Conservation (phyloP, 2,113 vertebrate genomes). For the Tragulus kanchil region DNA sequence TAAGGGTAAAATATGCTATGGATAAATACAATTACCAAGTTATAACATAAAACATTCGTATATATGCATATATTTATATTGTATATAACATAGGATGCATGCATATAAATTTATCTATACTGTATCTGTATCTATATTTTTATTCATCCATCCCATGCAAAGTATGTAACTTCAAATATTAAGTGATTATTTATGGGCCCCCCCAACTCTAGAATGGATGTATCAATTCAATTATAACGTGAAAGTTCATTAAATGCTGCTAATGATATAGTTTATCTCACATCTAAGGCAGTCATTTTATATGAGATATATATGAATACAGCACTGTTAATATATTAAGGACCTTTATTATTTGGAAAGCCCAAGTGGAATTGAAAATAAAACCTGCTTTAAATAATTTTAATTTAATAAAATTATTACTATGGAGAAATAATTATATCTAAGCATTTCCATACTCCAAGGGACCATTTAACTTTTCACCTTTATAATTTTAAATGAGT, state of each 20-base stretch:
- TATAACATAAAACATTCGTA: not conserved
- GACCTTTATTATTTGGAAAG: constrained; percentile 63
- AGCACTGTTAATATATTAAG: constrained; percentile 46
- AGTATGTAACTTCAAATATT: constrained; percentile 1
- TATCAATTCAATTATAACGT: constrained; percentile 58
- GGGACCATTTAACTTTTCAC: not conserved
- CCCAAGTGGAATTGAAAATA: constrained; percentile 62
- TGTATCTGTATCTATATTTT: not conserved
- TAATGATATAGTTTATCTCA: constrained; percentile 56
- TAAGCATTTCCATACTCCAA: not conserved
- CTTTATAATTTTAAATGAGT: constrained; percentile 50
- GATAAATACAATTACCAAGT: constrained; percentile 19
- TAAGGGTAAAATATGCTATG: not conserved
- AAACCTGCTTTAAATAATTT: constrained; percentile 64
- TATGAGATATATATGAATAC: constrained; percentile 13
- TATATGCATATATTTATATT: not conserved
- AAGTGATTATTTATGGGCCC: constrained; percentile 34
- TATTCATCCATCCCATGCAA: not conserved
- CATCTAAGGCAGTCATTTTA: constrained; percentile 63
- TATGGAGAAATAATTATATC: constrained; percentile 52
- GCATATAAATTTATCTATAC: not conserved
- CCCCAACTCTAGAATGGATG: constrained; percentile 19
- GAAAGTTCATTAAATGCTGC: constrained; percentile 65
- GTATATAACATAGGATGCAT: not conserved
- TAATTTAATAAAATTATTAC: constrained; percentile 69